Evolutionary conservation across 2,797 vertebrate species (phyloP), one percentile per base, ranked within the genome.

Genomic region (Gadopsis bispinosus): DNA sequence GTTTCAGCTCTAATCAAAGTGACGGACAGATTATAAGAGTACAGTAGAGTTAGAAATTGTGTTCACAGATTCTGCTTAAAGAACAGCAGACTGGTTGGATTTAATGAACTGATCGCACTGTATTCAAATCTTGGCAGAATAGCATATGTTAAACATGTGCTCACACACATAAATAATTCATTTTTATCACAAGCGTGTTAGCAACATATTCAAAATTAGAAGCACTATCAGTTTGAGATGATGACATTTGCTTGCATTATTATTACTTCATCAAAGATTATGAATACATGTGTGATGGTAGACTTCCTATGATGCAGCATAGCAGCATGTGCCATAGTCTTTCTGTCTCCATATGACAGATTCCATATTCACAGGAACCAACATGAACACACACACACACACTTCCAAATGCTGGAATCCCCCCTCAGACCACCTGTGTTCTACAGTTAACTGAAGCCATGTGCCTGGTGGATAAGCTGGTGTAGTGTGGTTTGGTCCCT

Each of bases 401-500:
- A 33, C 29, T 41, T 75, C 51, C 43, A 55, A 62, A 55, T 73
- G 61, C 82, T 92, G 91, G 92, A 93, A 94, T 93, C 91, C 85
- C 92, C 91, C 89, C 84, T 88, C 82, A 85, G 91, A 92, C 91
- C 94, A 92, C 91, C 92, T 93, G 93, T 75, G 58, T 83, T 87
- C 85, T 86, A 81, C 89, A 86, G 91, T 90, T 94, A 94, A 94
- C 93, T 92, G 90, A 93, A 93, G 86, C 91, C 93, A 94, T 93
- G 93, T 92, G 92, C 83, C 86, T 77, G 69, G 22, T 90, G 86
- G 88, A 84, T 83, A 83, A 83, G 82, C 83, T 88, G 80, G 83
- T 85, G 88, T 64, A 33, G 73, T 83, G 91, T 64, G 86, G 88
- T 91, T 83, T 79, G 87, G 55, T 87, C 85, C 80, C 73, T 87